These are phyloP conservation scores for Sphaerodactylus townsendi DNA, from an alignment of 2,113 vertebrate genomes.

Conservation along the genomic window DNA sequence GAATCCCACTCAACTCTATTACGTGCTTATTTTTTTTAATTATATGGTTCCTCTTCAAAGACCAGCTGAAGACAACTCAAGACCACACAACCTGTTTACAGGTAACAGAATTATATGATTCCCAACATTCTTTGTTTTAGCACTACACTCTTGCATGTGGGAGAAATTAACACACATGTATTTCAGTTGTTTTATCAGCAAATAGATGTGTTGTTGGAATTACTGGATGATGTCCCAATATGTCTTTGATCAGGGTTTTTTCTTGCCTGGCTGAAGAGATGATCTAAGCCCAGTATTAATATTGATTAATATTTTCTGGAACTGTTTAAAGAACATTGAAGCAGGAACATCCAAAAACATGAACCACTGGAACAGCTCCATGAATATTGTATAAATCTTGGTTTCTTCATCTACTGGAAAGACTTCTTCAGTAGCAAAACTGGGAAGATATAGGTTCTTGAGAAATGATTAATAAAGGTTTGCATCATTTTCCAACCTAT, in stretches of 20 bases:
- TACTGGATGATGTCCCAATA: background rate
- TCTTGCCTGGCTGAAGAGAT: background rate
- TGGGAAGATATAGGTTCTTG: background rate
- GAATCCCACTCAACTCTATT: too few relatives aligned
- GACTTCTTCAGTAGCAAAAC: background rate
- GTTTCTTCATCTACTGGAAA: background rate
- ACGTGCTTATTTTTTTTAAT: too few relatives aligned
- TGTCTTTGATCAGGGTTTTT: background rate
- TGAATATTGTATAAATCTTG: background rate
- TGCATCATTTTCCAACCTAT: background rate
- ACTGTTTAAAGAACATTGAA: background rate
- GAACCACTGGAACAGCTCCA: background rate
- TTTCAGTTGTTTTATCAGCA: background rate
- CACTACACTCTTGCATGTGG: background rate
- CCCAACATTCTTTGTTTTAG: background rate
- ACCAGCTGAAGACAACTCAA: background rate
- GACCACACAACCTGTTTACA: background rate
- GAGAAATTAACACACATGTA: background rate
- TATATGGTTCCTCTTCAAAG: too few relatives aligned
- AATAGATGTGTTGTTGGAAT: background rate
- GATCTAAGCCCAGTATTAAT: background rate
- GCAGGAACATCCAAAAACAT: background rate
- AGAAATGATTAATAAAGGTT: background rate
- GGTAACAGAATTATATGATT: background rate
- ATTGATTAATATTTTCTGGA: background rate